Evolutionary conservation across 2,113 vertebrate genomes (phyloP).

Genomic region (Phodopus roborovskii): DNA sequence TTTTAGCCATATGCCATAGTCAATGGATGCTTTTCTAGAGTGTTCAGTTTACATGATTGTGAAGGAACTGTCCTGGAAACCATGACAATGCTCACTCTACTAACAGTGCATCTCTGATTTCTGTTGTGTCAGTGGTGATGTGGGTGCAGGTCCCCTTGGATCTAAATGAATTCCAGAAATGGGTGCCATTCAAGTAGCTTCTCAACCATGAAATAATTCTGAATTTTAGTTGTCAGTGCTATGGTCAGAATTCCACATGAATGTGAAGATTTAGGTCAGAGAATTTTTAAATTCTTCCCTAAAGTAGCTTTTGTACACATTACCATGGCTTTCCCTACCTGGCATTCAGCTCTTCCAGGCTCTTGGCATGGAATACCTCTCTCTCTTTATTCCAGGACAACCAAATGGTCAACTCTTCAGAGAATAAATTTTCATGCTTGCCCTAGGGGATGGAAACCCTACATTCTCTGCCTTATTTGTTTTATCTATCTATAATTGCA

Average conservation of each 20-base stretch:
- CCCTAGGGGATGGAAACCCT: neutral
- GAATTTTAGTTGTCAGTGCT: neutral
- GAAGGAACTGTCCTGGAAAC: constrained; percentile 4
- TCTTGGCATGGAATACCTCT: neutral
- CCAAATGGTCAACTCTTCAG: neutral
- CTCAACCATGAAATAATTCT: neutral
- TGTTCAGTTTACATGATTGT: neutral
- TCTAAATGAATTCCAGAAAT: neutral
- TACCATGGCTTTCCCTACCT: neutral
- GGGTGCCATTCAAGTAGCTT: neutral
- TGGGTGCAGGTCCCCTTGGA: neutral
- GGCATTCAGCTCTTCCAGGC: neutral
- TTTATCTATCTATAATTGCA: neutral
- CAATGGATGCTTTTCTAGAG: neutral
- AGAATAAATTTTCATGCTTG: neutral
- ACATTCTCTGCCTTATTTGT: neutral
- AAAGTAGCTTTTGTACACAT: neutral
- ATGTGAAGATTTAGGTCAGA: neutral
- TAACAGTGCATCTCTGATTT: neutral
- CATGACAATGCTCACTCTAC: neutral
- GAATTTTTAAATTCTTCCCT: neutral
- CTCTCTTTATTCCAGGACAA: neutral
- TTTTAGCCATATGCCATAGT: constrained; percentile 28
- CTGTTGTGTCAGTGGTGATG: neutral
- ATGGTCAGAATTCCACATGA: neutral